Percentiles rank a stretch among this genome's conserved stretches.
Evolutionary conservation across 1,140 invertebrate species (phyloP).

Genomic region (Neodiprion lecontei): DNA sequence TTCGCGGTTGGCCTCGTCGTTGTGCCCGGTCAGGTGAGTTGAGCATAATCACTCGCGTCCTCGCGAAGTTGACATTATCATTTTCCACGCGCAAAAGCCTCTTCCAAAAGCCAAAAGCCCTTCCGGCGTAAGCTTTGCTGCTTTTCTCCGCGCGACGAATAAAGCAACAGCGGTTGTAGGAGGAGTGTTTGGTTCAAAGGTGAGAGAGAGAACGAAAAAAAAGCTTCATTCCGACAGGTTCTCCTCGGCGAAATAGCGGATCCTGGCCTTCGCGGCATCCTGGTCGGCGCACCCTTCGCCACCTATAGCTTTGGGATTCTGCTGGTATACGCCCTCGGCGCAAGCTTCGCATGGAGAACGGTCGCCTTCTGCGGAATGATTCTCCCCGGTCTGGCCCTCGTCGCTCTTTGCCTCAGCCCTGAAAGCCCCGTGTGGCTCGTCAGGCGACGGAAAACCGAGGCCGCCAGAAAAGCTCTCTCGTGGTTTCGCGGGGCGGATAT

Average conservation of each 20-base stretch:
- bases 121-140: too few relatives aligned
- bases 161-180: not conserved
- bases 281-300: conserved; percentile 71
- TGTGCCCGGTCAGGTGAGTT: conserved; percentile 69
- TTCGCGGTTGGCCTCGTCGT: conserved; percentile 74
- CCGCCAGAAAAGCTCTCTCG: conserved; percentile 69
- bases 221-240: conserved; percentile 59
- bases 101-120: too few relatives aligned
- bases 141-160: too few relatives aligned
- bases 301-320: conserved; percentile 77
- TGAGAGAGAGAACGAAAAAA: conserved; percentile 21
- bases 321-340: conserved; percentile 72
- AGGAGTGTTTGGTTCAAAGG: not conserved
- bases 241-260: conserved; percentile 77
- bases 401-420: conserved; percentile 69
- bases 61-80: not conserved
- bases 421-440: conserved; percentile 78
- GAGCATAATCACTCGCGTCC: not conserved
- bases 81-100: too few relatives aligned
- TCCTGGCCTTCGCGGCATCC: conserved; percentile 69
- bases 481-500: conserved; percentile 71
- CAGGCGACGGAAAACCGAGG: conserved; percentile 65
- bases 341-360: conserved; percentile 67
- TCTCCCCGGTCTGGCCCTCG: conserved; percentile 65
- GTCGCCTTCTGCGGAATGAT: conserved; percentile 70